phyloP scores from a whole-genome alignment of 2,113 vertebrate genomes.

The Gopherus flavomarginatus region DNA sequence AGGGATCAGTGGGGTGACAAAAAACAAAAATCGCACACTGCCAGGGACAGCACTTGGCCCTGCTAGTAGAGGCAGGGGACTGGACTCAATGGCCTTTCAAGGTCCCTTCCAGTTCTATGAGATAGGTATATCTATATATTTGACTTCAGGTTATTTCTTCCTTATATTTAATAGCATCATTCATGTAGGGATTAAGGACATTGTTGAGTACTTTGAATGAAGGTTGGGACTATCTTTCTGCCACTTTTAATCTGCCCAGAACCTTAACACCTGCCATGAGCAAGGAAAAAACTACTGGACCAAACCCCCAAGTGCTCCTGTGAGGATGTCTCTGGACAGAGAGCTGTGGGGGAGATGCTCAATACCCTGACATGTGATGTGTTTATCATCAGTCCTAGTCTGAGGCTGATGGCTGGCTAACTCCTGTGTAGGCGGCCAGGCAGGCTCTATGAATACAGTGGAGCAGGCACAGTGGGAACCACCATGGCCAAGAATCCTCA shows the following conservation, averaged over 20 bases:
- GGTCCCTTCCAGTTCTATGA: too few species aligned
- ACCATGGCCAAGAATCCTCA: not conserved
- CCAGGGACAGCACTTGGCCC: too few species aligned
- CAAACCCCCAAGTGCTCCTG: not conserved
- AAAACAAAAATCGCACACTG: too few species aligned
- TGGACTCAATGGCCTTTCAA: too few species aligned
- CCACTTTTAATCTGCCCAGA: not conserved
- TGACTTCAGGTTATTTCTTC: not conserved
- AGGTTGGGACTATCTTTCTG: not conserved
- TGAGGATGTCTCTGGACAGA: not conserved
- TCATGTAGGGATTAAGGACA: constrained; percentile 5
- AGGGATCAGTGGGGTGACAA: too few species aligned
- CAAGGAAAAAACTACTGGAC: not conserved
- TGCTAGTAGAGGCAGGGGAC: too few species aligned
- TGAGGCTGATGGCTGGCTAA: not conserved
- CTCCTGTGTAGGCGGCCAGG: not conserved
- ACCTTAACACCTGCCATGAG: constrained; percentile 6
- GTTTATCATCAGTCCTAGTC: not conserved
- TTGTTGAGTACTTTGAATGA: not conserved
- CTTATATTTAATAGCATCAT: not conserved
- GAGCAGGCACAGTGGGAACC: not conserved
- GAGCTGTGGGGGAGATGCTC: not conserved
- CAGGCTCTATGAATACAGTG: not conserved
- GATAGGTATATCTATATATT: too few species aligned
- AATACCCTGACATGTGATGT: not conserved